A percentile compares a stretch with the other conserved stretches of the same genome.
phyloP scores from a whole-genome alignment of 2,113 vertebrate genomes.

The Crypturellus undulatus region DNA sequence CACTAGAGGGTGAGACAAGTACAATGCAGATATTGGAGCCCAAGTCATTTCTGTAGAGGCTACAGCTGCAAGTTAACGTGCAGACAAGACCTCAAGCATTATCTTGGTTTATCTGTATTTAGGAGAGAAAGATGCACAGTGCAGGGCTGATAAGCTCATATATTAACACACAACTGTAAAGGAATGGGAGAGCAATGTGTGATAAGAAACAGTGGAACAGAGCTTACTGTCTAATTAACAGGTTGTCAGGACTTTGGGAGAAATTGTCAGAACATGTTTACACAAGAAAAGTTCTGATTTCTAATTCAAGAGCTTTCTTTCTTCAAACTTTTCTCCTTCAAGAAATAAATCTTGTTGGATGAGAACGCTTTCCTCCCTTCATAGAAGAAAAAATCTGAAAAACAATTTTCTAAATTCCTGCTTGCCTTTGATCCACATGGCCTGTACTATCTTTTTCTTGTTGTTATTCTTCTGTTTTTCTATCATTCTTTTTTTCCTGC shows the following conservation, averaged over 20 bases:
- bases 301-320: background rate
- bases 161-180: background rate
- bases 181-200: background rate
- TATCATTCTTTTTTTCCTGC: background rate
- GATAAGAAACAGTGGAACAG: background rate
- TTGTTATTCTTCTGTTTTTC: background rate
- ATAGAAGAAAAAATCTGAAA: background rate
- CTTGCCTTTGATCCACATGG: background rate
- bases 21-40: conserved; percentile 1
- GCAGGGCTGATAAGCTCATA: background rate
- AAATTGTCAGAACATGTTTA: background rate
- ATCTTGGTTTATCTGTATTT: background rate
- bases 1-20: conserved; percentile 71
- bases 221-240: background rate
- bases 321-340: background rate
- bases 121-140: background rate
- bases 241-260: background rate
- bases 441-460: background rate
- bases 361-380: background rate
- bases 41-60: background rate
- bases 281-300: background rate
- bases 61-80: background rate
- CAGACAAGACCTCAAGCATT: background rate
- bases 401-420: background rate
- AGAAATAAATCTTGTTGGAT: background rate